Percentiles rank a stretch among this genome's conserved stretches.
Conservation (phyloP, 2,113 vertebrate genomes). For the Austrofundulus limnaeus region DNA sequence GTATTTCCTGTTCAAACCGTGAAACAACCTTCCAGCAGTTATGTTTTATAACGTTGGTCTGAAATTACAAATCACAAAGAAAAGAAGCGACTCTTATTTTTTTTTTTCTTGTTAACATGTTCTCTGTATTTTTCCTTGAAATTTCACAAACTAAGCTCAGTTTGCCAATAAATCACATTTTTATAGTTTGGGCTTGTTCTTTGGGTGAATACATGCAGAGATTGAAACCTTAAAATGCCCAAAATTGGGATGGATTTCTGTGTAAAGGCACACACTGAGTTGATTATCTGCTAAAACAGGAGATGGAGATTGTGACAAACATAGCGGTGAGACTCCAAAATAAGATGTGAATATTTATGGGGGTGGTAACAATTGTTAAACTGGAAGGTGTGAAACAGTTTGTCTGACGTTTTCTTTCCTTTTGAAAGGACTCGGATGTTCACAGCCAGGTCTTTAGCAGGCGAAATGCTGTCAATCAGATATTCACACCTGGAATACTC, state of each 20-base stretch:
- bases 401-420: background rate
- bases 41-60: background rate
- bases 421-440: too few relatives aligned
- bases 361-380: background rate
- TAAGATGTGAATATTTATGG: background rate
- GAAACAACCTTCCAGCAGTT: too few relatives aligned
- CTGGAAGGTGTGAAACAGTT: background rate
- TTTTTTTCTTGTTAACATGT: background rate
- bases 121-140: background rate
- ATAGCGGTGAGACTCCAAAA: background rate
- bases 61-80: background rate
- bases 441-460: too few relatives aligned
- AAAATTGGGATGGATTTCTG: background rate
- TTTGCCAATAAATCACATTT: background rate
- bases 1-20: too few relatives aligned
- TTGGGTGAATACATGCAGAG: constrained; percentile 15
- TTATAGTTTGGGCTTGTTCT: constrained; percentile 3
- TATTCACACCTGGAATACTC: too few relatives aligned
- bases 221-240: background rate
- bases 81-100: background rate
- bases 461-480: too few relatives aligned
- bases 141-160: background rate
- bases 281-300: background rate
- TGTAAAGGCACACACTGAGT: background rate
- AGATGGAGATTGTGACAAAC: background rate